Evolutionary conservation across 1,140 invertebrate genomes (phyloP).

Genomic region (Phthorimaea operculella): DNA sequence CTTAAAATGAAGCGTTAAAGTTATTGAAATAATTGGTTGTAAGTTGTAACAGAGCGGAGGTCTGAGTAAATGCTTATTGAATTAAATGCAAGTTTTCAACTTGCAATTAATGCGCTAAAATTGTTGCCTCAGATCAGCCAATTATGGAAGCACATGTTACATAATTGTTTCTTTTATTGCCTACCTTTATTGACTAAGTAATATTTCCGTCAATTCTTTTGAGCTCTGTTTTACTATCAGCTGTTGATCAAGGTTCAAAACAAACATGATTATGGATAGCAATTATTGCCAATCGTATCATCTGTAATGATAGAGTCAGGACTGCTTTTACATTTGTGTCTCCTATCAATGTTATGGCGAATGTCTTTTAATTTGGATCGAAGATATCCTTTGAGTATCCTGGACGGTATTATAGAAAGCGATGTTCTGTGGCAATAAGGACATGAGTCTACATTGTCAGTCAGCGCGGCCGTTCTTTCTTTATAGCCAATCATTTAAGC

Average conservation of each 20-base stretch:
- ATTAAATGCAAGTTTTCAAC: not conserved
- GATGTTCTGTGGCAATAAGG: not conserved
- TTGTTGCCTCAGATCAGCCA: not conserved
- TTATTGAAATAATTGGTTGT: conserved; percentile 15
- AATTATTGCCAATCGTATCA: too few species aligned
- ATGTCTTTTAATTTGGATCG: too few species aligned
- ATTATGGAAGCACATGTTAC: not conserved
- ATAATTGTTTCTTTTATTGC: not conserved
- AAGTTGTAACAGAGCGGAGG: not conserved
- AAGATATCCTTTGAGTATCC: too few species aligned
- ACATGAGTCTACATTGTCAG: conserved; percentile 39
- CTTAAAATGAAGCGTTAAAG: conserved; percentile 13
- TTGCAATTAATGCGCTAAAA: not conserved
- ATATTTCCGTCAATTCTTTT: too few species aligned
- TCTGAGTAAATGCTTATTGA: conserved; percentile 3
- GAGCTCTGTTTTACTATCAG: too few species aligned
- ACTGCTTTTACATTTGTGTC: too few species aligned
- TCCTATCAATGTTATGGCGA: too few species aligned
- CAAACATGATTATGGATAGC: too few species aligned
- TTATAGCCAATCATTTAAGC: conserved; percentile 54
- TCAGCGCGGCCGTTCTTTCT: conserved; percentile 38
- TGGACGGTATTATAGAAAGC: too few species aligned
- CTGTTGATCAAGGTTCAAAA: too few species aligned
- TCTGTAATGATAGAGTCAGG: too few species aligned
- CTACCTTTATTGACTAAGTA: not conserved